Evolutionary conservation across 30 jellyfish, hydroid and myxozoan species (phyloP).

Genomic region (Aurelia coerulea): DNA sequence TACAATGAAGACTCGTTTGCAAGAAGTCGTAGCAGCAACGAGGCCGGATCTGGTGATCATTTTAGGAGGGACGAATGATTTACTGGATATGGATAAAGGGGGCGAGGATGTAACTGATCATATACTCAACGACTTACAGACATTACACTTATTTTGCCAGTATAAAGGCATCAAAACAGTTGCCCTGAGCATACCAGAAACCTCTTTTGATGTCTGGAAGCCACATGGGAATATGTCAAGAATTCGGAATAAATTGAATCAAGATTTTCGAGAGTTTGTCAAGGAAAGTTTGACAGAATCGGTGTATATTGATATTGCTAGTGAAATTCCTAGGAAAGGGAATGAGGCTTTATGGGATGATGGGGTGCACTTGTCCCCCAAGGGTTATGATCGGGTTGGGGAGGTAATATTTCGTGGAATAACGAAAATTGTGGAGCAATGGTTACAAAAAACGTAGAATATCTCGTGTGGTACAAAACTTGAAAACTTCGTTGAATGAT

Average conservation of each 20-base stretch:
- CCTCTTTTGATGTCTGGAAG: constrained; percentile 53
- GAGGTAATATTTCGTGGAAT: constrained; percentile 47
- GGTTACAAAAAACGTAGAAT: constrained; percentile 12
- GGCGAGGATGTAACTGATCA: not conserved
- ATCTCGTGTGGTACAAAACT: too few relatives aligned
- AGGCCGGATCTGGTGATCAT: constrained; percentile 38
- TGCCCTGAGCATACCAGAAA: constrained; percentile 77
- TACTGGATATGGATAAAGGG: constrained; percentile 49
- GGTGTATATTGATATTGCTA: constrained; percentile 52
- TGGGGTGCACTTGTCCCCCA: constrained; percentile 82
- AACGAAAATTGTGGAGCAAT: not conserved
- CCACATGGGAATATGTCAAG: constrained; percentile 17
- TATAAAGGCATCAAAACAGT: constrained; percentile 62
- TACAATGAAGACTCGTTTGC: constrained; percentile 51
- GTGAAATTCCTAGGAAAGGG: constrained; percentile 21
- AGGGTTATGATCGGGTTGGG: constrained; percentile 79
- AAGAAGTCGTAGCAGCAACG: constrained; percentile 7
- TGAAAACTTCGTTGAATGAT: too few relatives aligned
- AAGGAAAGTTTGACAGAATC: constrained; percentile 6
- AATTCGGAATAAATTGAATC: constrained; percentile 42
- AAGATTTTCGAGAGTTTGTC: constrained; percentile 37
- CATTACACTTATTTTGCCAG: constrained; percentile 67
- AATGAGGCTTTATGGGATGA: constrained; percentile 76
- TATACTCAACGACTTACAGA: constrained; percentile 32
- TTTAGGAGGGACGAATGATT: constrained; percentile 88